Conservation (phyloP, 2,888 invertebrate species). For the Machimus rusticus region DNA sequence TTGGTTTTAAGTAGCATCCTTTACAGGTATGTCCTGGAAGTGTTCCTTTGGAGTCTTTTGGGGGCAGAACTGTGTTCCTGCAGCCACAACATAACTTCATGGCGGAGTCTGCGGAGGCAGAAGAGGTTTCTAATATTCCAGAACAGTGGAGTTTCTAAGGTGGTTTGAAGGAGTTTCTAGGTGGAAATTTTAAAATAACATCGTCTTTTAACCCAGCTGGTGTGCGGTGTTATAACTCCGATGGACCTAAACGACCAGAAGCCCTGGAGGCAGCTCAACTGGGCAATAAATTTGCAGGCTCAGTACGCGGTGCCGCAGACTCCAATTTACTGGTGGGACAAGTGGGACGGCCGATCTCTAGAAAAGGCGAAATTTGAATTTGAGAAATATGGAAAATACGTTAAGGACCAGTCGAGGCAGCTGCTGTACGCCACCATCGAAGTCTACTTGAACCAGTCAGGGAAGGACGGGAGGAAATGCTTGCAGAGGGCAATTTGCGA, state of each 20-base stretch:
- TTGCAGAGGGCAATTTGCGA: constrained; percentile 44
- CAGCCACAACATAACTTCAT: not conserved
- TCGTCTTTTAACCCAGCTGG: not conserved
- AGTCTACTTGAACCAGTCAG: constrained; percentile 28
- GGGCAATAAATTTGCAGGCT: constrained; percentile 12
- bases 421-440: constrained; percentile 39
- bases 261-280: constrained; percentile 16
- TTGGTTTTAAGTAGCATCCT: not conserved
- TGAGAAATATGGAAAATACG: constrained; percentile 34
- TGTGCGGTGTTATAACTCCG: constrained; percentile 1
- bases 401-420: constrained; percentile 40
- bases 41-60: not conserved
- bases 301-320: constrained; percentile 12
- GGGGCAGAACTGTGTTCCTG: not conserved
- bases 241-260: not conserved
- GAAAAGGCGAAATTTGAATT: not conserved
- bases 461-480: constrained; percentile 43
- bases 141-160: constrained; percentile 19
- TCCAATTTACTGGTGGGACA: constrained; percentile 27
- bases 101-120: not conserved
- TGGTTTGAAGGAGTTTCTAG: not conserved
- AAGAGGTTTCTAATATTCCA: constrained; percentile 8
- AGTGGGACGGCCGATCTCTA: constrained; percentile 37
- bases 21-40: not conserved
- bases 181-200: not conserved